These are phyloP conservation scores for Agelas oroides DNA, from an alignment of 37 sponge, comb jelly and placozoan genomes.

Conservation along the genomic window DNA sequence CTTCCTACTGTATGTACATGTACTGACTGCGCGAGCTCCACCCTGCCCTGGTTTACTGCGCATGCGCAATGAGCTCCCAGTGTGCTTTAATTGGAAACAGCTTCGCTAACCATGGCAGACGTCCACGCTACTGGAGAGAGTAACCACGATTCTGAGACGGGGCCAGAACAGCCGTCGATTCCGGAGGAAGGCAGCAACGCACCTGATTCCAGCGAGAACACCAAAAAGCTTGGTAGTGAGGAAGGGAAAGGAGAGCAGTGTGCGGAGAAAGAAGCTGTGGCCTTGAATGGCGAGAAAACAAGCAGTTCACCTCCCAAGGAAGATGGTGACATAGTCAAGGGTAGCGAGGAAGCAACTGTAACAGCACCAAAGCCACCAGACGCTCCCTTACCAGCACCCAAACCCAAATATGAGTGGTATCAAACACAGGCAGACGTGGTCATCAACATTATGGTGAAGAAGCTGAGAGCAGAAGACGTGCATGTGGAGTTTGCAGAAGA, in stretches of 20 bases:
- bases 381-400: not conserved
- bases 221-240: too few relatives aligned
- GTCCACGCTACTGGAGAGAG: not conserved
- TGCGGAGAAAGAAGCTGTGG: too few relatives aligned
- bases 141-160: not conserved
- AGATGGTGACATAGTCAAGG: too few relatives aligned
- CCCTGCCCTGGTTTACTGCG: too few relatives aligned
- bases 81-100: not conserved
- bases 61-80: not conserved
- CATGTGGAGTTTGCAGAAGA: slow-evolving; percentile 49
- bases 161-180: not conserved
- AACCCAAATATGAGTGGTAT: slow-evolving; percentile 72
- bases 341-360: not conserved
- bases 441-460: slow-evolving; percentile 63
- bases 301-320: not conserved
- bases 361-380: not conserved
- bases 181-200: too few relatives aligned
- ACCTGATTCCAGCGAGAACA: too few relatives aligned
- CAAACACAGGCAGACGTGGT: slow-evolving; percentile 57
- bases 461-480: slow-evolving; percentile 47
- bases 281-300: too few relatives aligned
- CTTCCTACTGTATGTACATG: too few relatives aligned
- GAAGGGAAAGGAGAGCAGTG: too few relatives aligned
- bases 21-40: too few relatives aligned
- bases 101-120: too few relatives aligned